Evolutionary conservation across 1,140 invertebrate genomes (phyloP).

Genomic region (Vollenhovia emeryi): DNA sequence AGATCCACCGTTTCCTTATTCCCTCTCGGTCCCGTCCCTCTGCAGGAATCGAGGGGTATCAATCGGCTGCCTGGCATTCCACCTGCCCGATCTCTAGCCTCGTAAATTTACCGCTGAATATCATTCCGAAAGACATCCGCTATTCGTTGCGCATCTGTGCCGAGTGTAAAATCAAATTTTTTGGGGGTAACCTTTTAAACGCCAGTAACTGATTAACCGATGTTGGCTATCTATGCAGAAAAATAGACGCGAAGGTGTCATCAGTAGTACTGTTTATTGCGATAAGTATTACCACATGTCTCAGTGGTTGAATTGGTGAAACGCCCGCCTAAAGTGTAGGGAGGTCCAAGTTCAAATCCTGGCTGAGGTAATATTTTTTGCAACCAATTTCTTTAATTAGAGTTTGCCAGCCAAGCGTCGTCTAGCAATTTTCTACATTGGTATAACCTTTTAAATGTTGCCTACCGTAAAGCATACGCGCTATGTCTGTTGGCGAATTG

Average conservation of each 20-base stretch:
- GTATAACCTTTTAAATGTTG: neutral
- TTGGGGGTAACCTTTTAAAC: neutral
- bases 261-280: too few relatives aligned
- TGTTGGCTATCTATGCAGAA: too few relatives aligned
- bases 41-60: slow-evolving; percentile 8
- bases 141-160: slow-evolving; percentile 5
- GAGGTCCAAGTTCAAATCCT: too few relatives aligned
- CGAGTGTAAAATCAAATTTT: slow-evolving; percentile 11
- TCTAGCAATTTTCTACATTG: too few relatives aligned
- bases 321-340: too few relatives aligned
- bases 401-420: too few relatives aligned
- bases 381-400: too few relatives aligned
- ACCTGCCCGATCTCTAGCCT: neutral
- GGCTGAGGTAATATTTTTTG: too few relatives aligned
- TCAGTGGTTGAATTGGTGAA: too few relatives aligned
- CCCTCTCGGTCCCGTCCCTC: neutral
- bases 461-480: neutral
- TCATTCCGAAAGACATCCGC: neutral
- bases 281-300: too few relatives aligned
- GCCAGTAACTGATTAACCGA: too few relatives aligned
- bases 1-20: neutral
- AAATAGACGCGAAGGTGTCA: too few relatives aligned
- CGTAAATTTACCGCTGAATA: slow-evolving; percentile 11
- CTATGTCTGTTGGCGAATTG: neutral
- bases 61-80: neutral